Percentiles rank a stretch among this genome's conserved stretches.
Evolutionary conservation across 2,888 invertebrate species (phyloP).

Genomic region (Pachycephus smyrnensis): DNA sequence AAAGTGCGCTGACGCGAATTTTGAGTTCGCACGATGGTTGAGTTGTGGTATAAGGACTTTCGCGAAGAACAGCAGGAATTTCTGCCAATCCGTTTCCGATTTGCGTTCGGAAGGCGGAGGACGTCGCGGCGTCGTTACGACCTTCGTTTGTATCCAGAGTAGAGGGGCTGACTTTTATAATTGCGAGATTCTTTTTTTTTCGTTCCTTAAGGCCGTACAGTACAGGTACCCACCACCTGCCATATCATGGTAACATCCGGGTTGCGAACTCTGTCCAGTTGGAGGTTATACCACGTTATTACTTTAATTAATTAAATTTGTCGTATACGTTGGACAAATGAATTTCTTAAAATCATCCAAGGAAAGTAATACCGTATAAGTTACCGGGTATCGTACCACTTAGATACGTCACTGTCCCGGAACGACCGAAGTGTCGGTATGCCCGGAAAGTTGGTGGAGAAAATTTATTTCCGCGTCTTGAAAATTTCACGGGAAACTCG

Average conservation of each 20-base stretch:
- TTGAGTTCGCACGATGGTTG: neutral
- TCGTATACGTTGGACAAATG: neutral
- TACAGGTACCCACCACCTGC: neutral
- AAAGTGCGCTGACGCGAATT: neutral
- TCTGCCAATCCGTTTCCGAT: neutral
- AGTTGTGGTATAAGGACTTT: neutral
- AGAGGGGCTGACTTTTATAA: slow-evolving; percentile 4
- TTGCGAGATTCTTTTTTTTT: neutral
- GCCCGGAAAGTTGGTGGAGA: neutral
- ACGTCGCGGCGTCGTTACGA: neutral
- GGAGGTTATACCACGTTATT: neutral
- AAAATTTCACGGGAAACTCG: neutral
- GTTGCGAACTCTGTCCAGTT: neutral
- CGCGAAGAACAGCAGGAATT: neutral
- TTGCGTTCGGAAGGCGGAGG: neutral
- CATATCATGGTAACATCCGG: neutral
- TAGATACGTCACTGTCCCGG: neutral
- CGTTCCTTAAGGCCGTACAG: neutral
- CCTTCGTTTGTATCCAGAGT: neutral
- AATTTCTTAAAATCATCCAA: neutral
- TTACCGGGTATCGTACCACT: neutral
- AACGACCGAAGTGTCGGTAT: neutral
- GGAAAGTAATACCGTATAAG: neutral
- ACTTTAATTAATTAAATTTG: neutral
- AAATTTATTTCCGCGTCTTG: neutral